Conservation (phyloP, 2,888 invertebrate genomes). For the Ashinkailepas kermadecensis region DNA sequence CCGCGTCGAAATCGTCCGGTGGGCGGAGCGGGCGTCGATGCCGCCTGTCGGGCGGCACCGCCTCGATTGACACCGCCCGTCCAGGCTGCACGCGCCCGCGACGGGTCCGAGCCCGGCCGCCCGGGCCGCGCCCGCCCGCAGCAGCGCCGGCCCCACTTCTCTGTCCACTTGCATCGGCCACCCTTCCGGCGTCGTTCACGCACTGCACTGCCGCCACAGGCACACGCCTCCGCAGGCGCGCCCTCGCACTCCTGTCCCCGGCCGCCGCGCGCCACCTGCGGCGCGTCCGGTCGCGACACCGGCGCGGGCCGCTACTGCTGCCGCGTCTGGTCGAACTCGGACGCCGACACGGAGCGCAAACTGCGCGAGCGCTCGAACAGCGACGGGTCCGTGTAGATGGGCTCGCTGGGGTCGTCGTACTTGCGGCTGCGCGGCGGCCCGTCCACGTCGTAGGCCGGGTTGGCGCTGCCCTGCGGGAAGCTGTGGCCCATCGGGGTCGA, state of each 20-base stretch:
- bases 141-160: no score
- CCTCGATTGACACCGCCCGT: no score
- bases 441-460: constrained; percentile 9
- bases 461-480: constrained; percentile 18
- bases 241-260: background rate
- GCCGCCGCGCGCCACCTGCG: background rate
- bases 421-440: constrained; percentile 19
- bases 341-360: background rate
- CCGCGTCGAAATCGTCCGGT: background rate
- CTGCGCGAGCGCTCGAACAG: constrained; percentile 77
- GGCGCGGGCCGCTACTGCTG: background rate
- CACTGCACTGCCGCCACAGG: no score
- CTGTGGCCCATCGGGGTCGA: background rate
- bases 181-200: no score
- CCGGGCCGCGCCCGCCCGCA: no score
- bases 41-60: background rate
- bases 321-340: background rate
- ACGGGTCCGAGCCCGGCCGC: no score
- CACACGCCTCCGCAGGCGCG: background rate
- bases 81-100: no score
- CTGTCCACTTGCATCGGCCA: no score
- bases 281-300: background rate
- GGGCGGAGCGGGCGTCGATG: background rate
- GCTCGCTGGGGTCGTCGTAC: constrained; percentile 69
- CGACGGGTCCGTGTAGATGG: constrained; percentile 86